Base-by-base conservation (phyloP, 2,888 invertebrate genomes). In the Nomada lathburiana region DNA sequence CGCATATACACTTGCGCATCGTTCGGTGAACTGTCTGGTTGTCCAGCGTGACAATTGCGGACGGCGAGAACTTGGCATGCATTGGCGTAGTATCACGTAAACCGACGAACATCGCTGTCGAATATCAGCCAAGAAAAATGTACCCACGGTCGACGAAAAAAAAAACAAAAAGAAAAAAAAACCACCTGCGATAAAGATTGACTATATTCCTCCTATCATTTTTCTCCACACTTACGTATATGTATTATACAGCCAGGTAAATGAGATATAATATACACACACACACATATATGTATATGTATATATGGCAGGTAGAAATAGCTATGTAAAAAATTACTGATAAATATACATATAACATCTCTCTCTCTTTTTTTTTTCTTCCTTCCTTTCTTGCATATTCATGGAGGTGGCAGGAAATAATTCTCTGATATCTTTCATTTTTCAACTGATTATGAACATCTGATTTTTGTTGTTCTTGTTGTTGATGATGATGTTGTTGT, bases 41-140 rank as follows among this genome's bases (percentile, higher is more conserved):
- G 83, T 83, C 72, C 69, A 83, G 83, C 83, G 83, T 84, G 83
- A 84, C 83, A 57, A 72, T 72, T 78, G 83, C 78, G 78, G 71
- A 44, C 52, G 68, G 74, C 82, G 71, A 71, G 20, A 76, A 73
- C 65, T 65, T 69, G 52, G 80, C 86, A 86, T 86, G 86, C 86
- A 86, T 72, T 71, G 79, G 76, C 80, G 64, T 70, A 69, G 42
- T 62, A 71, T 84, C 76, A 65, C 76, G 76, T 70, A 80, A 69
- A 57, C 65, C 77, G 82, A 71, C 77, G 82, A 87, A 78, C 76
- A 64, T 74, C 44, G 69, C 77, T 77, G 76, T 76, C 44, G n/a
- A 10, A 60, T 47, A 50, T 36, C 42, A 64, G 23, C 29, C 65
- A 77, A 65, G 0, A 36, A 47, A 76, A 23, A 55, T 76, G 42